Evolutionary conservation across 2,797 vertebrate species (phyloP), one percentile per base, ranked within the genome.

Genomic region (Eutrigla gurnardus): DNA sequence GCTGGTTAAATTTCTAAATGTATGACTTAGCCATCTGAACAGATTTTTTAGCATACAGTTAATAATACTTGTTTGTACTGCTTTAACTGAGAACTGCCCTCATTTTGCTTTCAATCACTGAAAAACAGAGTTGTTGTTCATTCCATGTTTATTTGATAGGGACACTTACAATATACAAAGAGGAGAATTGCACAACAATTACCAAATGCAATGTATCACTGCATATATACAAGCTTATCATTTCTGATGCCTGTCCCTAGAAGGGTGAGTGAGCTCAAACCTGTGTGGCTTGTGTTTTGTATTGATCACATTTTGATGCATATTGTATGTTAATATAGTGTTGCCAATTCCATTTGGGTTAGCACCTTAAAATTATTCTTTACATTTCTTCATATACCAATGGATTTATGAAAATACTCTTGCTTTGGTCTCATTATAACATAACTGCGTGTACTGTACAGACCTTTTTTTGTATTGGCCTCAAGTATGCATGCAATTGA

Each of bases 1-100:
- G 49, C 40, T 82, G 49, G 75, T 67, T 65, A 39, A 3, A 54
- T 62, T 78, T 68, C 33, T 55, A 55, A 78, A 79, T 50, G 14
- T 60, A 60, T 39, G 35, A 59, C 47, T 50, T 63, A 8, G 42
- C 35, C 33, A 46, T 57, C 35, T 57, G 49, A 75, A 53, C 37
- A 74, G 18, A 70, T 67, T 69, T 71, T n/a, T 57, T 53, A 11
- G 53, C 45, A 78, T 12, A 47, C n/a, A 33, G 36, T 50, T 65
- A 55, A 63, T 55, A 10, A 63, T 65, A 36, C 10, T 25, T 55
- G 35, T 68, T 12, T 59, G 43, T 33, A 37, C 40, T 7, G 45
- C 5, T 77, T 72, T 43, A 45, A 43, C 59, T 36, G 55, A 42
- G 32, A 61, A 3, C 1, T 57, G 15, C 42, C 43, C 15, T 45